phyloP scores from a whole-genome alignment of 2,888 invertebrate species.

The Timandra comae region DNA sequence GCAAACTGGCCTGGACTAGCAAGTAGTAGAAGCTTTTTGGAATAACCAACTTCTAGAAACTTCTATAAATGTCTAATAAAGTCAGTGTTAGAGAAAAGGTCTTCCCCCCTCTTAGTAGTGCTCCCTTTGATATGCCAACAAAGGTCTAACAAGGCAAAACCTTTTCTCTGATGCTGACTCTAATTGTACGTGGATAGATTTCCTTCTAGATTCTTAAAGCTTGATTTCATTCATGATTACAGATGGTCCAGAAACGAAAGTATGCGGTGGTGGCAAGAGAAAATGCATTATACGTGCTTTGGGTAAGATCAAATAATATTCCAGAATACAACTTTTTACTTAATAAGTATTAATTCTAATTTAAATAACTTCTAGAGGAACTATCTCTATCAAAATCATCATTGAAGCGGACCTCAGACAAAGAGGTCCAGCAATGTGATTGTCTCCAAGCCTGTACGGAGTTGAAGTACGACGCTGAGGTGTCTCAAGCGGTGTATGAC shows the following conservation, averaged over 20 bases:
- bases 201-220: too few relatives aligned
- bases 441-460: slow-evolving; percentile 79
- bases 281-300: slow-evolving; percentile 33
- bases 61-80: too few relatives aligned
- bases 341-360: neutral
- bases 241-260: slow-evolving; percentile 35
- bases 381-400: slow-evolving; percentile 33
- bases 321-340: neutral
- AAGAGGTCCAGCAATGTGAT: slow-evolving; percentile 40
- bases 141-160: too few relatives aligned
- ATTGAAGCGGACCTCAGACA: slow-evolving; percentile 6
- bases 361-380: slow-evolving; percentile 25
- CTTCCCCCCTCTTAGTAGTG: too few relatives aligned
- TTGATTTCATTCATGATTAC: too few relatives aligned
- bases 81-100: too few relatives aligned
- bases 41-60: too few relatives aligned
- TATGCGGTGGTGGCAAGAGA: slow-evolving; percentile 41
- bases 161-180: too few relatives aligned
- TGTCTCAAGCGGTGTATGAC: slow-evolving; percentile 76
- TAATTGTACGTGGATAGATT: too few relatives aligned
- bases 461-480: slow-evolving; percentile 78
- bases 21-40: too few relatives aligned
- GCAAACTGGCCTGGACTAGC: too few relatives aligned
- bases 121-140: too few relatives aligned
- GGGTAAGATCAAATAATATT: slow-evolving; percentile 20